These are phyloP conservation scores for Drosophila ananassae DNA, from an alignment of 1,140 invertebrate genomes.

Conservation along the genomic window DNA sequence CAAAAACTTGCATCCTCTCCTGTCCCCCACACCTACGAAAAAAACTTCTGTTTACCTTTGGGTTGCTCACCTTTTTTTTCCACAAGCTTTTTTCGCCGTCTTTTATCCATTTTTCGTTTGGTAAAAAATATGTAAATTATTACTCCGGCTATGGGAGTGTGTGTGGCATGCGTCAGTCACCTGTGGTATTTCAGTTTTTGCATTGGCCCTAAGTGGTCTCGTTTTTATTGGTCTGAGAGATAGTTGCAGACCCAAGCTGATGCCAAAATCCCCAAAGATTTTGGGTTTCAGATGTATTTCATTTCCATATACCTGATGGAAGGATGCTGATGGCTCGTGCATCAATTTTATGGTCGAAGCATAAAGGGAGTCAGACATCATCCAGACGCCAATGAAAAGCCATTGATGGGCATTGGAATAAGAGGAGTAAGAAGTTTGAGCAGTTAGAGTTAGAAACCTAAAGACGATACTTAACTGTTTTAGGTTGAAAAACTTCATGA, in stretches of 20 bases:
- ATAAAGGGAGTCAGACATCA: background rate
- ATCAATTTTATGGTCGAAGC: slow-evolving; percentile 2
- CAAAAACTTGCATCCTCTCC: slow-evolving; percentile 51
- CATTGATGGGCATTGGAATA: background rate
- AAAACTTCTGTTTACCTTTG: slow-evolving; percentile 74
- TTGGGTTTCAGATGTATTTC: slow-evolving; percentile 36
- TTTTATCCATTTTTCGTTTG: slow-evolving; percentile 51
- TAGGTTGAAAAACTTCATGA: too few relatives aligned
- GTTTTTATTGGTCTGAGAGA: slow-evolving; percentile 64
- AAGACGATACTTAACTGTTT: background rate
- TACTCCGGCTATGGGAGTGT: slow-evolving; percentile 16
- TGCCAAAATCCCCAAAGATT: slow-evolving; percentile 41
- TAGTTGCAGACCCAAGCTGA: slow-evolving; percentile 53
- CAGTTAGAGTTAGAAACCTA: too few relatives aligned
- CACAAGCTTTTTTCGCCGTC: slow-evolving; percentile 29
- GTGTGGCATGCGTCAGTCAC: slow-evolving; percentile 76
- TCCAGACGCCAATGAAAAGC: slow-evolving; percentile 1
- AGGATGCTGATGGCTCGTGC: background rate
- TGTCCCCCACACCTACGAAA: background rate
- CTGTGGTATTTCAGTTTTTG: slow-evolving; percentile 68
- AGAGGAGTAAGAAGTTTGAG: too few relatives aligned
- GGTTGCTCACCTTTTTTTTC: slow-evolving; percentile 61
- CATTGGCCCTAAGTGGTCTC: slow-evolving; percentile 47
- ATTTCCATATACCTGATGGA: slow-evolving; percentile 33
- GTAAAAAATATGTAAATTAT: slow-evolving; percentile 78